Evolutionary conservation across 2,797 vertebrate genomes (phyloP), one percentile per base, ranked within the genome.

Genomic region (Atherinosoma microstoma): DNA sequence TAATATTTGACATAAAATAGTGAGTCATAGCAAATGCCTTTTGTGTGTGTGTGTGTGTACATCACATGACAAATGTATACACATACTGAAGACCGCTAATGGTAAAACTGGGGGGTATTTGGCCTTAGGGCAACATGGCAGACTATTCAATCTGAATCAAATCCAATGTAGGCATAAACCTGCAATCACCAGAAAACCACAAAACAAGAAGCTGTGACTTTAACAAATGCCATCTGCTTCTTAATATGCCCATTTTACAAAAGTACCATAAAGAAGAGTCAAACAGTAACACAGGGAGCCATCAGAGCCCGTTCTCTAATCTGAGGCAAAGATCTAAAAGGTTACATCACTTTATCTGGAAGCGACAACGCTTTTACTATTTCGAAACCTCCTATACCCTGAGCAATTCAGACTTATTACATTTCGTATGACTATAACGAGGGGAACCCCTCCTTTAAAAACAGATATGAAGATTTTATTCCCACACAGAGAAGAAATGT

Each of bases 391-490:
- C 84, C 83, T 85, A 84, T 88, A 89, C 89, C 66, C 86, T 69
- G 62, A 86, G 86, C 88, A 86, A 91, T 92, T 89, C 80, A 82
- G 86, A 92, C 84, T 68, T 85, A 92, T 92, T 93, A 92, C 87
- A 88, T 91, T 89, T 90, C 88, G 84, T 87, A 77, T 70, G 87
- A 78, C 84, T 76, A 70, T 89, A 85, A 90, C 84, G 74, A 86
- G 67, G 78, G 89, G 77, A 90, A 58, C 56, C 87, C 79, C 72
- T 62, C 27, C 63, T 89, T 81, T 84, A 83, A 87, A 82, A 76
- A 70, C 63, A 67, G 65, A 83, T 78, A 69, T 75, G 66, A 87
- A 88, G 87, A 82, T 87, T 84, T 90, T 64, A 83, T 87, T 90
- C 81, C 83, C 79, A 76, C 68, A 38, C 64, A 74, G 65, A 64